Percentiles rank a stretch among this genome's conserved stretches.
Evolutionary conservation across 2,888 invertebrate genomes (phyloP).

Genomic region (Rosalia funebris): DNA sequence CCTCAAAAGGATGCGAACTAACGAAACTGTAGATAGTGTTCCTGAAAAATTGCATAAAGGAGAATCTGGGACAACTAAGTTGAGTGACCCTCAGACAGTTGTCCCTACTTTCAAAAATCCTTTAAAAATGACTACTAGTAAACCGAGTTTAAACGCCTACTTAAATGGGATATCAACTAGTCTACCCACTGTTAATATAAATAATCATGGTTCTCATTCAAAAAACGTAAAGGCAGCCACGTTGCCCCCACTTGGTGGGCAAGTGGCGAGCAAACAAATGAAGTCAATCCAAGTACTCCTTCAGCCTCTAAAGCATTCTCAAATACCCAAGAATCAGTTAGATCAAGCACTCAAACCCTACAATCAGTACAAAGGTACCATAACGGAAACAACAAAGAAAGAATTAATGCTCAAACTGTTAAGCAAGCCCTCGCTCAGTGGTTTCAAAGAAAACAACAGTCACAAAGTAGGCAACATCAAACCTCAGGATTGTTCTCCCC

Average conservation of each 20-base stretch:
- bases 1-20: conserved; percentile 52
- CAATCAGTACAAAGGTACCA: conserved; percentile 23
- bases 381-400: conserved; percentile 31
- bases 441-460: conserved; percentile 43
- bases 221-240: conserved; percentile 57
- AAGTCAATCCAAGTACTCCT: conserved; percentile 46
- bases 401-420: conserved; percentile 33
- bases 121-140: background rate
- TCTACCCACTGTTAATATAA: conserved; percentile 7
- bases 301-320: conserved; percentile 27
- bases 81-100: conserved; percentile 8
- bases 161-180: conserved; percentile 30
- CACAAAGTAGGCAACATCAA: conserved; percentile 33
- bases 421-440: conserved; percentile 44
- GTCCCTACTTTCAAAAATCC: background rate
- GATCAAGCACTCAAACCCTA: conserved; percentile 25
- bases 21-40: conserved; percentile 27
- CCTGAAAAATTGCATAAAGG: conserved; percentile 37
- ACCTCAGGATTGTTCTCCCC: conserved; percentile 29
- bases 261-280: conserved; percentile 49
- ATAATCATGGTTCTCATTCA: conserved; percentile 41
- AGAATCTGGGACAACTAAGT: conserved; percentile 23
- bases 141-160: conserved; percentile 27
- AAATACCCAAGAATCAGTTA: conserved; percentile 8
- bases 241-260: conserved; percentile 55